Percentiles rank a stretch among this genome's conserved stretches.
Evolutionary conservation across 2,113 vertebrate genomes (phyloP).

Genomic region (Isichthys henryi): DNA sequence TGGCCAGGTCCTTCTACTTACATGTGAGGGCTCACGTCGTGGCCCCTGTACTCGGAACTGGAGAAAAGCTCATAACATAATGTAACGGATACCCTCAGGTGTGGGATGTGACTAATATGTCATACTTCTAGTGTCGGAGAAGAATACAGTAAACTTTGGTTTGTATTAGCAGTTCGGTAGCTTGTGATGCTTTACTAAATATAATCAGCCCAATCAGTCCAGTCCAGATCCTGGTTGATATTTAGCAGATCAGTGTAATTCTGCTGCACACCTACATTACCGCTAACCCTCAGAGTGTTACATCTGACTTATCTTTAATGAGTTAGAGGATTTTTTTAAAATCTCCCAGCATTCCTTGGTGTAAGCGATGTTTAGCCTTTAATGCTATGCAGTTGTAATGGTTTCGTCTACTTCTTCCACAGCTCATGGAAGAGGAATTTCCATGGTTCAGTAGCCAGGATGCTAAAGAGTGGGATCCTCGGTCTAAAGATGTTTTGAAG

Average conservation of each 20-base stretch:
- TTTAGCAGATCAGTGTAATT: not conserved
- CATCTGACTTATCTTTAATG: not conserved
- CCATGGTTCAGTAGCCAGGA: conserved; percentile 68
- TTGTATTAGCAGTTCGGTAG: not conserved
- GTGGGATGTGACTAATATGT: not conserved
- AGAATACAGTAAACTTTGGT: not conserved
- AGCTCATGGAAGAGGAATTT: conserved; percentile 74
- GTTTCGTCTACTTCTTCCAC: conserved; percentile 20
- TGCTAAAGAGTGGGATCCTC: conserved; percentile 64
- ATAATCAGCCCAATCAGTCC: not conserved
- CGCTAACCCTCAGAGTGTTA: not conserved
- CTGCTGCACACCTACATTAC: not conserved
- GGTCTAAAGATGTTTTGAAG: conserved; percentile 62
- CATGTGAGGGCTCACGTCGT: conserved; percentile 41
- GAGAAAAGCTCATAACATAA: not conserved
- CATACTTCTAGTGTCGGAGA: not conserved
- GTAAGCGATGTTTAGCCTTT: not conserved
- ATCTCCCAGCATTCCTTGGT: not conserved
- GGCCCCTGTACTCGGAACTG: not conserved
- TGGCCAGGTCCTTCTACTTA: conserved; percentile 49
- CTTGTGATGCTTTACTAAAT: not conserved
- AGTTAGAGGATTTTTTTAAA: not conserved
- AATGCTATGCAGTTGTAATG: not conserved
- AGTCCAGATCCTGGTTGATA: not conserved
- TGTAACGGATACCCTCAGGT: not conserved